Conservation (phyloP, 2,797 vertebrate species). For the Phrynocephalus forsythii region DNA sequence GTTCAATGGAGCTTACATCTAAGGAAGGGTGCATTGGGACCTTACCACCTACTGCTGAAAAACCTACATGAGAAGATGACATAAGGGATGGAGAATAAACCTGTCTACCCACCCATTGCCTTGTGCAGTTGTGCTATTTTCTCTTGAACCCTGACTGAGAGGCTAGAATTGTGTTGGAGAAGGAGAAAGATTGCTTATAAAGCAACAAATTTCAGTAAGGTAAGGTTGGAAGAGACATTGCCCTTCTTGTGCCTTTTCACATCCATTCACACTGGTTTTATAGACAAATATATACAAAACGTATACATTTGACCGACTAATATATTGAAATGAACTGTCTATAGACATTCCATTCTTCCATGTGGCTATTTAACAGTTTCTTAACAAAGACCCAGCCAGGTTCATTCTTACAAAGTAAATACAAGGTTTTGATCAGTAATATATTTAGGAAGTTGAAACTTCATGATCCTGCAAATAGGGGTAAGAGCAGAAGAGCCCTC, state of each 20-base stretch:
- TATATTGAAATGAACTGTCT: conserved; percentile 20
- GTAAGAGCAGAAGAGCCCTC: conserved; percentile 49
- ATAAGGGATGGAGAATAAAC: not conserved
- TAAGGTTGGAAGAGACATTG: too few species aligned
- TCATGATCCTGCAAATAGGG: conserved; percentile 57
- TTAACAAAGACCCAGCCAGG: not conserved
- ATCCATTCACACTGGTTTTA: not conserved
- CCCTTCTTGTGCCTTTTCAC: too few species aligned
- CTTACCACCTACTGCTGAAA: not conserved
- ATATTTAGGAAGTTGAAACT: conserved; percentile 53
- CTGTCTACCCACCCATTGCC: not conserved
- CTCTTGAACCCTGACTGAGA: not conserved
- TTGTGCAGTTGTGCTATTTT: not conserved
- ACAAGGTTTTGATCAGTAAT: conserved; percentile 52
- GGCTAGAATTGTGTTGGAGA: not conserved
- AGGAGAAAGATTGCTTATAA: not conserved
- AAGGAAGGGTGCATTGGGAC: not conserved
- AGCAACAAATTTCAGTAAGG: not conserved
- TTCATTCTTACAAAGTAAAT: conserved; percentile 29
- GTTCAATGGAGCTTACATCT: not conserved
- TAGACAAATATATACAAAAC: not conserved
- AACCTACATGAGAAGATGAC: not conserved
- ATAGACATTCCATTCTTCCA: conserved; percentile 27
- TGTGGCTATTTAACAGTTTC: conserved; percentile 10
- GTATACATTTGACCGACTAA: not conserved